A percentile compares a stretch with the other conserved stretches of the same genome.
These are phyloP conservation scores for Phalloptychus januarius DNA, from an alignment of 2,797 vertebrate genomes.

Conservation along the genomic window DNA sequence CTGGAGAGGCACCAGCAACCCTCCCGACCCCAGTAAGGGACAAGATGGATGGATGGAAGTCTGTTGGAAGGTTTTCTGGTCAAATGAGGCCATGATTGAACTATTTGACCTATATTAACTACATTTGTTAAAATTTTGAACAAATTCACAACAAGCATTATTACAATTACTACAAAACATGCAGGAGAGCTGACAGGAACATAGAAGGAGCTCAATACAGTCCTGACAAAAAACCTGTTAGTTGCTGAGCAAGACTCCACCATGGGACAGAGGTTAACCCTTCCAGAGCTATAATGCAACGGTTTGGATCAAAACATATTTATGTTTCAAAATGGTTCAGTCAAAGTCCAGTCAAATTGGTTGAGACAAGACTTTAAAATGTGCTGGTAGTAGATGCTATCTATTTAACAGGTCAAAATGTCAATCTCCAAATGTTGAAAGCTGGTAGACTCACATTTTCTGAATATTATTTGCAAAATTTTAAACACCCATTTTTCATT, in stretches of 20 bases:
- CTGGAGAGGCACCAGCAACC: too few relatives aligned
- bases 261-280: neutral
- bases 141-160: neutral
- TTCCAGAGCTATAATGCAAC: neutral
- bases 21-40: too few relatives aligned
- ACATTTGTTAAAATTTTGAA: neutral
- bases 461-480: neutral
- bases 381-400: neutral
- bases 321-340: neutral
- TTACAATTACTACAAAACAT: neutral
- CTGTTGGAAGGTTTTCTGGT: too few relatives aligned
- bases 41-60: too few relatives aligned
- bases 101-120: too few relatives aligned
- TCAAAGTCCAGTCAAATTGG: neutral
- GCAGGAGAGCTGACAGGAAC: too few relatives aligned
- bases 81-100: too few relatives aligned
- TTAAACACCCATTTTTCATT: neutral
- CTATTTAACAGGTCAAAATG: neutral
- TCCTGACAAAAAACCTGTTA: neutral
- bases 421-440: neutral
- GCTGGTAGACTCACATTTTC: neutral
- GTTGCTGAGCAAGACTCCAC: neutral
- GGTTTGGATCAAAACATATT: neutral
- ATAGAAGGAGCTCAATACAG: neutral
- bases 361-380: neutral